Conservation (phyloP, 2,888 invertebrate genomes). For the Epistrophella euchroma region DNA sequence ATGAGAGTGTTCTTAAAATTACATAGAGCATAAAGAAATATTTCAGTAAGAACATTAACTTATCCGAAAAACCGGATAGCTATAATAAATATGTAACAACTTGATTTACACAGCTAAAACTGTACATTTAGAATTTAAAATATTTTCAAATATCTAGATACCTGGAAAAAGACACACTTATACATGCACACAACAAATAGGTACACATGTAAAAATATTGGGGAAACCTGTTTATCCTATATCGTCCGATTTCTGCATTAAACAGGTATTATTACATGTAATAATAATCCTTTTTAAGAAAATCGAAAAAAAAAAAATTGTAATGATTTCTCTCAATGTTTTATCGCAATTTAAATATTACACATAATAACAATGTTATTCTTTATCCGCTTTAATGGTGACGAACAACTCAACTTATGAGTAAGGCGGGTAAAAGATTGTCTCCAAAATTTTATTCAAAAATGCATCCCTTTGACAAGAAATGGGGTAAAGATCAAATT, state of each 20-base stretch:
- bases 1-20: constrained; percentile 35
- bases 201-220: constrained; percentile 44
- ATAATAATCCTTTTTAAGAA: background rate
- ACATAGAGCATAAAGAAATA: constrained; percentile 22
- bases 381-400: no score
- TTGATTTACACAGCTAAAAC: constrained; percentile 45
- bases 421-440: no score
- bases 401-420: no score
- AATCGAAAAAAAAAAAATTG: background rate
- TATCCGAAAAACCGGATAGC: constrained; percentile 35
- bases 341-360: no score
- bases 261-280: background rate
- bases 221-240: constrained; percentile 65
- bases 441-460: no score
- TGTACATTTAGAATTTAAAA: constrained; percentile 57
- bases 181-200: constrained; percentile 41
- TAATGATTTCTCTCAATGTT: background rate
- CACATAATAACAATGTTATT: no score
- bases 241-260: background rate
- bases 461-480: no score
- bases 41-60: constrained; percentile 6
- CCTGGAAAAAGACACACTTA: constrained; percentile 37
- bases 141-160: constrained; percentile 41
- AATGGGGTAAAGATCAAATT: no score
- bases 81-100: constrained; percentile 30